Evolutionary conservation across 2,797 vertebrate species (phyloP), one percentile per base, ranked within the genome.

Genomic region (Enteromius mattozi): DNA sequence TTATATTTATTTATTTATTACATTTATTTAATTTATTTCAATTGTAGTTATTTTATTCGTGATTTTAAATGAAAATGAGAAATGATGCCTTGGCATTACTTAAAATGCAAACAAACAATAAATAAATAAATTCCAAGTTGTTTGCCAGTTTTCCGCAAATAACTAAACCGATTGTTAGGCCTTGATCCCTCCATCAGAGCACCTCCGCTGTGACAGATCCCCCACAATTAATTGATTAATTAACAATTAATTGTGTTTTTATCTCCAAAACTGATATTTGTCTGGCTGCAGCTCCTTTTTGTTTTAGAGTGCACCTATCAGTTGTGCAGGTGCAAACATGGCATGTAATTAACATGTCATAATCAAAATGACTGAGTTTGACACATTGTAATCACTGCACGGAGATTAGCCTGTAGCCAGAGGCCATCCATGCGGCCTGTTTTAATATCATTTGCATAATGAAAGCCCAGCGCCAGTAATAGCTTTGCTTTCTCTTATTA

Each of bases 381-480:
- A 99, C 97, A 99, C 96, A 96, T 98, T 97, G 96, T 98, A 99
- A 98, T 98, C 97, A 99, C 97, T 97, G 96, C 94, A 96, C 96
- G 95, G 96, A 98, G 96, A 98, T 99, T 97, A 98, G 95, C 96
- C 95, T 94, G 93, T 96, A 96, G 97, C 97, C 96, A 95, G 93
- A 88, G 97, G 97, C 96, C 88, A 96, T 95, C 93, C 90, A 91
- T 93, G 92, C 94, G 94, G 95, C 95, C 96, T 97, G 95, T 96
- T 97, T 98, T 98, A 98, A 99, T 98, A 98, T 98, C 95, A 98
- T 99, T 98, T 98, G 97, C 97, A 99, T 99, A 98, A 98, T 98
- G 97, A 99, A 97, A 97, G 96, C 96, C 96, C 95, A 96, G 96
- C 95, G 95, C 95, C 96, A 96, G 97, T 99, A 99, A 99, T 98